phyloP scores from a whole-genome alignment of 2,888 invertebrate genomes.

The Gymnoscelis rufifasciata region DNA sequence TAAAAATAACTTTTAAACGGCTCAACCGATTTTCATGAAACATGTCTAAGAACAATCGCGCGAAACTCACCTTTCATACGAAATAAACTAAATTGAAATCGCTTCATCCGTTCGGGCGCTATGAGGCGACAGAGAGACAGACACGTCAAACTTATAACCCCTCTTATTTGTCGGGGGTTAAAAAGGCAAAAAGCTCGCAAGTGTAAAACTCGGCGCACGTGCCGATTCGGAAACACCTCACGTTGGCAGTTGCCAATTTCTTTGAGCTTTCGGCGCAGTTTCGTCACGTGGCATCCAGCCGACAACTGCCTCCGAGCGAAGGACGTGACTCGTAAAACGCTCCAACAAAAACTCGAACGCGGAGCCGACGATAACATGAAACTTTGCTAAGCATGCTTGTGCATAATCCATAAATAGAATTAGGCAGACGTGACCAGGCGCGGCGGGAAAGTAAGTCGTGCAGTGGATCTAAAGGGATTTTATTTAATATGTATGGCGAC shows the following conservation, averaged over 20 bases:
- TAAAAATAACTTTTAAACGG: too few relatives aligned
- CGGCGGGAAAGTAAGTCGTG: slow-evolving; percentile 26
- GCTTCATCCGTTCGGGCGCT: too few relatives aligned
- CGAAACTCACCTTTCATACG: too few relatives aligned
- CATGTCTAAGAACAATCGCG: too few relatives aligned
- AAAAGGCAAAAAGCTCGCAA: background rate
- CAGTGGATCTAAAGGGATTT: slow-evolving; percentile 20
- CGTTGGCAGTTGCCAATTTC: slow-evolving; percentile 35
- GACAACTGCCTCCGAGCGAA: slow-evolving; percentile 9
- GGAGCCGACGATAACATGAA: slow-evolving; percentile 24
- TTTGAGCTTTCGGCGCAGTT: slow-evolving; percentile 27
- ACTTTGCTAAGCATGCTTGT: slow-evolving; percentile 27
- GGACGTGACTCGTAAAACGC: slow-evolving; percentile 24
- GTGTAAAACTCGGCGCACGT: slow-evolving; percentile 6
- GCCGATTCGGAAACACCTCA: slow-evolving; percentile 25
- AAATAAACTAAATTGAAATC: too few relatives aligned
- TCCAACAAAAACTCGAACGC: slow-evolving; percentile 9
- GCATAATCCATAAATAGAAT: slow-evolving; percentile 38
- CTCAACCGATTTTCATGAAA: too few relatives aligned
- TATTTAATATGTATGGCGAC: slow-evolving; percentile 5
- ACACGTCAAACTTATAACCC: too few relatives aligned
- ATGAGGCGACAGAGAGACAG: too few relatives aligned
- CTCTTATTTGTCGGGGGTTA: too few relatives aligned
- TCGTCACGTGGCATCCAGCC: slow-evolving; percentile 27
- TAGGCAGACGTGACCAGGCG: slow-evolving; percentile 36